Percentiles rank a stretch among this genome's conserved stretches.
Conservation (phyloP, 2,888 invertebrate species). For the Eristalis tenax region DNA sequence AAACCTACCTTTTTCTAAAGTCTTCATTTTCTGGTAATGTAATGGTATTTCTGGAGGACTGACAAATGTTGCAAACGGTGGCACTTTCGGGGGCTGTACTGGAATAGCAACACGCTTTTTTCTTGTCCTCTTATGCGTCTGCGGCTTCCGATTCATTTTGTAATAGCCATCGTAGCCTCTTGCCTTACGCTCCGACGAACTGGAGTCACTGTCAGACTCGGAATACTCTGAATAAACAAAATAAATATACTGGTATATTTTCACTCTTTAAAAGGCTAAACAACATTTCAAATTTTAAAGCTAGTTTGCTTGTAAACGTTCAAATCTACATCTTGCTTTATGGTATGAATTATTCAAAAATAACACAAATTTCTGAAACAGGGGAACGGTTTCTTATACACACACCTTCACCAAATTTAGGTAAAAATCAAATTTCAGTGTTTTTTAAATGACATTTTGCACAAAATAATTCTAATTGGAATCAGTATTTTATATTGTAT, state of each 20-base stretch:
- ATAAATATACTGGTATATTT: neutral
- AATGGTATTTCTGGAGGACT: conserved; percentile 86
- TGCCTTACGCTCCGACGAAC: conserved; percentile 82
- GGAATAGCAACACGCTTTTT: conserved; percentile 90
- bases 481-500: conserved; percentile 4
- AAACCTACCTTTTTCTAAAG: conserved; percentile 79
- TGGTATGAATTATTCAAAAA: conserved; percentile 55
- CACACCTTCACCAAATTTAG: conserved; percentile 62
- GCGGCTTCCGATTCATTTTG: conserved; percentile 86
- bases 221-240: conserved; percentile 86
- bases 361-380: conserved; percentile 35
- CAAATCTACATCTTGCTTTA: conserved; percentile 72
- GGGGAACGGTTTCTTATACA: conserved; percentile 31
- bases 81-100: conserved; percentile 92
- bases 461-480: conserved; percentile 30
- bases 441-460: conserved; percentile 26
- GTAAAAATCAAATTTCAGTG: conserved; percentile 30
- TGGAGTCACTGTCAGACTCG: conserved; percentile 93
- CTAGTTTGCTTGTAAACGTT: conserved; percentile 65
- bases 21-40: conserved; percentile 82
- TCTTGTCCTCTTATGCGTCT: conserved; percentile 87
- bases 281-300: neutral
- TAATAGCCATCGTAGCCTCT: conserved; percentile 84
- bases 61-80: conserved; percentile 86
- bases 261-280: neutral